Percentiles rank a stretch among this genome's conserved stretches.
phyloP scores from a whole-genome alignment of 2,113 vertebrate genomes.

The Amphiprion ocellaris region DNA sequence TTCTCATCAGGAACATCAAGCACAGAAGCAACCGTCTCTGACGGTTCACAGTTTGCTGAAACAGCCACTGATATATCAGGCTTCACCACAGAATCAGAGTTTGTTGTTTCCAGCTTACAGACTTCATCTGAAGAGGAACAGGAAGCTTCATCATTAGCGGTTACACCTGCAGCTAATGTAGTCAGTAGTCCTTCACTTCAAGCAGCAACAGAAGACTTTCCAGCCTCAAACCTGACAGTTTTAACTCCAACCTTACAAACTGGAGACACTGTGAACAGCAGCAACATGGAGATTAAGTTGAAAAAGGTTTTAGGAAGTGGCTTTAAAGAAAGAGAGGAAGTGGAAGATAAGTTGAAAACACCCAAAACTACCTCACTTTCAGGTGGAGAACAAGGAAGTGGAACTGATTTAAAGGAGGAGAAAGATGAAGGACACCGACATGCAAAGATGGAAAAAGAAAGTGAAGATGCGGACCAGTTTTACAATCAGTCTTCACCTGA shows the following conservation, averaged over 20 bases:
- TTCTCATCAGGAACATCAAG: not conserved
- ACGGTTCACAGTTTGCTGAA: slow-evolving; percentile 11
- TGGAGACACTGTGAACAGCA: not conserved
- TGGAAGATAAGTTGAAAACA: not conserved
- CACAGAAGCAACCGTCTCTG: not conserved
- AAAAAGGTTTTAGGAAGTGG: slow-evolving; percentile 11
- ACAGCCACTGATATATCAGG: slow-evolving; percentile 4
- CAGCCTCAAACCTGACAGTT: not conserved
- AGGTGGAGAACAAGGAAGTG: slow-evolving; percentile 8
- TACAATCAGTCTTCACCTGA: slow-evolving; percentile 28
- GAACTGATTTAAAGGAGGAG: not conserved
- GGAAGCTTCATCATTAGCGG: not conserved
- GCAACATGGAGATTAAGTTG: not conserved
- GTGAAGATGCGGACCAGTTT: not conserved
- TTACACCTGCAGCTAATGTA: slow-evolving; percentile 10
- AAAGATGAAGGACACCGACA: slow-evolving; percentile 1
- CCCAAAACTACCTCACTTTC: not conserved
- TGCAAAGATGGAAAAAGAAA: slow-evolving; percentile 1
- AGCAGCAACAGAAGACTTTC: not conserved
- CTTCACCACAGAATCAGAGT: slow-evolving; percentile 5
- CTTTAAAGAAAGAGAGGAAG: slow-evolving; percentile 8
- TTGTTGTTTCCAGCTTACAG: not conserved
- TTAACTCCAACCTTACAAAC: slow-evolving; percentile 26
- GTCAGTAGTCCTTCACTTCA: not conserved
- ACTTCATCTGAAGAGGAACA: not conserved